Conservation (phyloP, 2,113 vertebrate species). For the human (Homo sapiens) region GRCh38 chr1:50692501-50693000, state of each 20-base stretch:
- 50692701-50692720: neutral
- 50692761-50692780: neutral
- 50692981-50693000: neutral
- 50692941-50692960: neutral
- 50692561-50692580: neutral
- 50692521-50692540: neutral
- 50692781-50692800: neutral
- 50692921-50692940: conserved; percentile 5
- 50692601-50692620: neutral
- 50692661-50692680: neutral
- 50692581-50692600: neutral
- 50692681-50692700: neutral
- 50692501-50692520: neutral
- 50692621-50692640: neutral
- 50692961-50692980: neutral
- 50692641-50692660: neutral
- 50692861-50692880: conserved; percentile 14
- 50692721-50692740: neutral
- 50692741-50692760: neutral
- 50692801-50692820: conserved; percentile 39
- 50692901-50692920: neutral
- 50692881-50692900: neutral
- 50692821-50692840: neutral
- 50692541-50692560: neutral
- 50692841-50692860: neutral